Evolutionary conservation across 1,140 invertebrate species (phyloP).

Genomic region (Eurosta solidaginis): DNA sequence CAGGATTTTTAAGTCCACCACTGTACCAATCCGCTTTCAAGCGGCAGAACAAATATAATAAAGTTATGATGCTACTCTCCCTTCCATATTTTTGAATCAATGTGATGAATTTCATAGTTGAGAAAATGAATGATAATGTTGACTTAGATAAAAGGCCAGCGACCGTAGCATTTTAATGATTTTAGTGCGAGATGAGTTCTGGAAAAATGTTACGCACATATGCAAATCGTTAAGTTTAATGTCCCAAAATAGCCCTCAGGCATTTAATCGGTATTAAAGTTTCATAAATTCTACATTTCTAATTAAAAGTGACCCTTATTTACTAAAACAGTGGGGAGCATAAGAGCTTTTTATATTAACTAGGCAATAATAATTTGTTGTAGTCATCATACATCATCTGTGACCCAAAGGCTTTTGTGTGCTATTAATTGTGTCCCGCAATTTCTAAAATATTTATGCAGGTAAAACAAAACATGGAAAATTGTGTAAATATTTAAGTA

Average conservation of each 20-base stretch:
- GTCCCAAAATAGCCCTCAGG: slow-evolving; percentile 9
- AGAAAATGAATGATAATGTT: neutral
- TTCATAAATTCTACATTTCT: slow-evolving; percentile 10
- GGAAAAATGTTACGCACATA: neutral
- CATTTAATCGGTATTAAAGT: slow-evolving; percentile 13
- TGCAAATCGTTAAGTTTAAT: neutral
- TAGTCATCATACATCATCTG: neutral
- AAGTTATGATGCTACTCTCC: too few species aligned
- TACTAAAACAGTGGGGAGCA: neutral
- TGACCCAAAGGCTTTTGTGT: neutral
- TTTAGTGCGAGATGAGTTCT: neutral
- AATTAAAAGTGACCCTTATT: slow-evolving; percentile 2
- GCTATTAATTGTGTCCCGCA: too few species aligned
- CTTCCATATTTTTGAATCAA: neutral
- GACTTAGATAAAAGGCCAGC: neutral
- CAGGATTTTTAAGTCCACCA: neutral
- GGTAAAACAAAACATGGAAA: too few species aligned
- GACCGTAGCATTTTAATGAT: neutral
- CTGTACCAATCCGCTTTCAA: neutral
- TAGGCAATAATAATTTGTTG: neutral
- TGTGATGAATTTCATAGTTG: slow-evolving; percentile 3
- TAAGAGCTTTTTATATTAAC: neutral
- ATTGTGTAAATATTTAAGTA: too few species aligned
- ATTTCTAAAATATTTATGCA: too few species aligned
- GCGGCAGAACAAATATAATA: neutral